Conservation (phyloP, 2,113 vertebrate genomes). For the Oceanodroma tethys region DNA sequence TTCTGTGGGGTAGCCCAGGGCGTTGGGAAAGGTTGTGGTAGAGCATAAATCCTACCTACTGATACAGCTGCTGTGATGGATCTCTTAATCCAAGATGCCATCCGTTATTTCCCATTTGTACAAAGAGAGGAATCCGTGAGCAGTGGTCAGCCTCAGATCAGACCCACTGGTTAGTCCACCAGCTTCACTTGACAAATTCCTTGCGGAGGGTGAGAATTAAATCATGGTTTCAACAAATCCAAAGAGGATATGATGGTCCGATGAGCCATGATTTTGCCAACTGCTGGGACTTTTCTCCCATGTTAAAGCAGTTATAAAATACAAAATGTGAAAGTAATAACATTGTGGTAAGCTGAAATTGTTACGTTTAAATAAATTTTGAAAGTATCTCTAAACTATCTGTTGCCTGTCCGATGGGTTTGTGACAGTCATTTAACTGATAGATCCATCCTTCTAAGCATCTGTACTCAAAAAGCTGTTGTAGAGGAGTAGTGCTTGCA, state of each 20-base stretch:
- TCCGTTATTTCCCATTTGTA: fast-evolving
- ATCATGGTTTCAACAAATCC: not conserved
- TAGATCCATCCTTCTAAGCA: not conserved
- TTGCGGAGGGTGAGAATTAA: not conserved
- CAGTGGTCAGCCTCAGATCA: not conserved
- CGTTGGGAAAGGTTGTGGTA: not conserved
- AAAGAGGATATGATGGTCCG: fast-evolving
- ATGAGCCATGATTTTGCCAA: not conserved
- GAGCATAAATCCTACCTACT: not conserved
- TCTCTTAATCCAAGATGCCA: not conserved
- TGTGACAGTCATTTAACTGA: not conserved
- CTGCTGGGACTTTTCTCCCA: not conserved
- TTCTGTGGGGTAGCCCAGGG: not conserved
- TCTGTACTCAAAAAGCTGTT: not conserved
- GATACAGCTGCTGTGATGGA: not conserved
- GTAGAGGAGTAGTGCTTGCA: not conserved
- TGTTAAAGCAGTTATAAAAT: not conserved
- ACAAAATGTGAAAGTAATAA: not conserved
- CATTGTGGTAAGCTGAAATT: not conserved
- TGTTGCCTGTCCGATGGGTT: not conserved
- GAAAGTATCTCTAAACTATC: not conserved
- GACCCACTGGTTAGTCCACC: not conserved
- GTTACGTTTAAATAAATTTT: not conserved
- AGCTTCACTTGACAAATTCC: not conserved
- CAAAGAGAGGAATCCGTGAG: not conserved